phyloP scores from a whole-genome alignment of 1,140 invertebrate genomes.

The Drosophila seguyi region DNA sequence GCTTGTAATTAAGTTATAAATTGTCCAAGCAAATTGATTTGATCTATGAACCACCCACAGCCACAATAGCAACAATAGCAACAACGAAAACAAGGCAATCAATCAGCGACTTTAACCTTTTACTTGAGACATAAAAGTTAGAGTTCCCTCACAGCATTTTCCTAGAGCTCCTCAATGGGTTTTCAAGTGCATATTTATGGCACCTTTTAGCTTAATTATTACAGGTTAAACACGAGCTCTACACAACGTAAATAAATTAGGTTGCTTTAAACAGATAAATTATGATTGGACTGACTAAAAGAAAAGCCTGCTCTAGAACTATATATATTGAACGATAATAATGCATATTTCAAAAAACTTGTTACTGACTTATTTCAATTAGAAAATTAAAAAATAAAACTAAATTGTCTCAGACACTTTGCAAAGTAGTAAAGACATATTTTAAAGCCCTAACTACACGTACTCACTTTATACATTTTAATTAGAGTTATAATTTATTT shows the following conservation, averaged over 20 bases:
- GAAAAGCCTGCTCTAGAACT: neutral
- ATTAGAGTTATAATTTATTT: constrained; percentile 4
- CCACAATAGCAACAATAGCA: constrained; percentile 21
- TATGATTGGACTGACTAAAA: neutral
- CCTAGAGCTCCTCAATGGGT: constrained; percentile 11
- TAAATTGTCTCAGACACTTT: neutral
- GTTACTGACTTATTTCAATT: constrained; percentile 5
- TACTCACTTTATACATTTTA: constrained; percentile 12
- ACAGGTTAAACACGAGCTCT: constrained; percentile 20
- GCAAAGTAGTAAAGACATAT: neutral
- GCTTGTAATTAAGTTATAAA: constrained; percentile 82
- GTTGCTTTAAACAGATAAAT: neutral
- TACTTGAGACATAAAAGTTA: constrained; percentile 36
- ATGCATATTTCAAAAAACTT: neutral
- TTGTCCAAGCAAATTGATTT: constrained; percentile 57
- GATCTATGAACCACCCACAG: constrained; percentile 71
- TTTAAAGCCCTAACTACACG: neutral
- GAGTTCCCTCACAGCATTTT: constrained; percentile 8
- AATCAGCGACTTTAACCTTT: constrained; percentile 42
- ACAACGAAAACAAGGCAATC: constrained; percentile 38
- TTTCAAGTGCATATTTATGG: constrained; percentile 30
- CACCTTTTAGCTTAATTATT: constrained; percentile 36
- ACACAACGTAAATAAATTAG: constrained; percentile 1
- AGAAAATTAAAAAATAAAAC: neutral
- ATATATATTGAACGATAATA: neutral